Evolutionary conservation across 2,113 vertebrate species (phyloP).

Genomic region (Platichthys flesus): DNA sequence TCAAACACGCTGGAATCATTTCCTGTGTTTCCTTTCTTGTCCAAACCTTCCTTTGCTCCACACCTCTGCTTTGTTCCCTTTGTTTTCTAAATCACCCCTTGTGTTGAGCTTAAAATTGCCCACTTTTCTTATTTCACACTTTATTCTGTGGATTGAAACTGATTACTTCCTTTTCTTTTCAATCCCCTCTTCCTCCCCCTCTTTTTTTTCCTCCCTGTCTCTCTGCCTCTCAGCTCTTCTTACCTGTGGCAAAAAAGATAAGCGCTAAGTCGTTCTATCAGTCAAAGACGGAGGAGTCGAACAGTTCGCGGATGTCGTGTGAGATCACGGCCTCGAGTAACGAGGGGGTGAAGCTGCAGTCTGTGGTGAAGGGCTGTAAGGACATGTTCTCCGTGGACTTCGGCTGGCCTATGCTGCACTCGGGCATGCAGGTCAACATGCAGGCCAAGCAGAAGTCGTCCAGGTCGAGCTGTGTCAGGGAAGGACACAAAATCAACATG

Average conservation of each 20-base stretch:
- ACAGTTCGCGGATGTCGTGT: slow-evolving; percentile 94
- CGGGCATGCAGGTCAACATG: slow-evolving; percentile 94
- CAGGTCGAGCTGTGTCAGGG: slow-evolving; percentile 90
- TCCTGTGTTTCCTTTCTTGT: slow-evolving; percentile 17
- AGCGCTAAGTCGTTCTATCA: slow-evolving; percentile 93
- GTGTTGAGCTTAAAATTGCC: slow-evolving; percentile 10
- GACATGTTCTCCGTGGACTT: slow-evolving; percentile 91
- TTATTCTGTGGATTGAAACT: slow-evolving; percentile 40
- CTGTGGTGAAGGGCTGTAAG: slow-evolving; percentile 91
- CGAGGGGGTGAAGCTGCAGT: slow-evolving; percentile 91
- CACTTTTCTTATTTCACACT: slow-evolving; percentile 27
- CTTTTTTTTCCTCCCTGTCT: slow-evolving; percentile 8
- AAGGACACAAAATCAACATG: slow-evolving; percentile 93
- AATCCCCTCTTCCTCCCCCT: neutral
- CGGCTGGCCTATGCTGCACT: slow-evolving; percentile 88
- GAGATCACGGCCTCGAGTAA: slow-evolving; percentile 91
- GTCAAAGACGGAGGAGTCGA: slow-evolving; percentile 93
- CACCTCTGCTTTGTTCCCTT: slow-evolving; percentile 15
- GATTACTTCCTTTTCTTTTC: slow-evolving; percentile 44
- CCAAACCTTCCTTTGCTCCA: neutral
- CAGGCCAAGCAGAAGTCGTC: slow-evolving; percentile 93
- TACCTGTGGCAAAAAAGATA: slow-evolving; percentile 92
- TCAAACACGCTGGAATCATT: slow-evolving; percentile 1
- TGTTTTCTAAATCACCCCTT: slow-evolving; percentile 24
- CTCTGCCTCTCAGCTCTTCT: slow-evolving; percentile 88